Evolutionary conservation across 2,888 invertebrate genomes (phyloP), one percentile per base, ranked within the genome.

Genomic region (Ferdinandea cuprea): DNA sequence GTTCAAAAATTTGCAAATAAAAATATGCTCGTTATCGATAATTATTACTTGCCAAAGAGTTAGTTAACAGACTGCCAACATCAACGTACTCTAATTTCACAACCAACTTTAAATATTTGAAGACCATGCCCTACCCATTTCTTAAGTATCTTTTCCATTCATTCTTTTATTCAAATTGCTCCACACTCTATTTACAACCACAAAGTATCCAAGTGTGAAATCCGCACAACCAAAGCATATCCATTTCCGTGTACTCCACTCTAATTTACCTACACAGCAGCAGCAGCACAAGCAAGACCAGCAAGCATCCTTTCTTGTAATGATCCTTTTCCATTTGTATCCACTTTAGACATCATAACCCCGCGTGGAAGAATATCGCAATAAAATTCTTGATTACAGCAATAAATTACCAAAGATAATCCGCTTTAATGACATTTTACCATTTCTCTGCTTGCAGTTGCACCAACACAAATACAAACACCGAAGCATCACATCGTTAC

Each of bases 321-420:
- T 81, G 71, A 81, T 81, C 77, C 81, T 77, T 81, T 76, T 65
- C 77, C 76, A 81, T 81, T 81, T 81, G 76, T 71, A 81, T 81
- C 77, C 72, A 81, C 71, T 81, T 77, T 81, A 72, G 59, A 77
- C 77, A 66, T 81, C 77, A 81, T 81, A 81, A 81, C 77, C 71
- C 71, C 59, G 63, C 54, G 76, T 71, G 54, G 35, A 77, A 81
- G 77, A 81, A 81, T 81, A 77, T 81, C 46, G 77, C 81, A 77
- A 81, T 77, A 81, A 81, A 81, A 77, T 77, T 81, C 81, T 77
- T 81, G 81, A 81, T 81, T 77, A 77, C 81, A 81, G 81, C 77
- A 77, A 81, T 81, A 81, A 81, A 81, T 81, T 81, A 83, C 72
- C 68, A 73, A 68, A 83, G 78, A 83, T 77, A 77, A 78, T 78